Conservation (phyloP, 2,113 vertebrate species). For the Passer domesticus region DNA sequence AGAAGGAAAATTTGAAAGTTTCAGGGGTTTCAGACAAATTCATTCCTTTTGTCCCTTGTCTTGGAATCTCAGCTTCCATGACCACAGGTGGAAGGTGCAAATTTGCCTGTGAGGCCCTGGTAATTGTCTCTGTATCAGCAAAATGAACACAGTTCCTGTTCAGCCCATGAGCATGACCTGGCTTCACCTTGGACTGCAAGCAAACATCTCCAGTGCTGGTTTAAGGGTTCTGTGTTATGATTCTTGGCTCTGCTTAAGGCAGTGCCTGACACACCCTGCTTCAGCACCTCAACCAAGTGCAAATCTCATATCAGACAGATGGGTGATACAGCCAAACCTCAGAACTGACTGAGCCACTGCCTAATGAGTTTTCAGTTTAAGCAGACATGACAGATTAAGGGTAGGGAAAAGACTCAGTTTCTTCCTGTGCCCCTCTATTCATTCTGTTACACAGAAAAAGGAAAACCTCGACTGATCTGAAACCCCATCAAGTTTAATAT, state of each 20-base stretch:
- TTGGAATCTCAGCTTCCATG: neutral
- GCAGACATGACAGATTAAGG: neutral
- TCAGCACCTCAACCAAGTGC: neutral
- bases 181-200: neutral
- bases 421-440: neutral
- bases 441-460: neutral
- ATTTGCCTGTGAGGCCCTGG: neutral
- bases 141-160: neutral
- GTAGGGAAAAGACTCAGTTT: neutral
- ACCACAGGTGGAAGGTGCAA: neutral
- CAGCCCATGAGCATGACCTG: neutral
- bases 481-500: neutral
- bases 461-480: neutral
- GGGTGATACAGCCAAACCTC: neutral
- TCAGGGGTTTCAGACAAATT: neutral
- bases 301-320: neutral
- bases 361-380: slow-evolving; percentile 9
- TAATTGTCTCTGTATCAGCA: neutral
- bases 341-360: neutral
- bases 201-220: neutral
- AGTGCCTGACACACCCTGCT: neutral
- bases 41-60: neutral
- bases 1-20: neutral
- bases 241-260: neutral
- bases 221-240: neutral